Conservation (phyloP, 2,113 vertebrate genomes). For the Empidonax alnorum region DNA sequence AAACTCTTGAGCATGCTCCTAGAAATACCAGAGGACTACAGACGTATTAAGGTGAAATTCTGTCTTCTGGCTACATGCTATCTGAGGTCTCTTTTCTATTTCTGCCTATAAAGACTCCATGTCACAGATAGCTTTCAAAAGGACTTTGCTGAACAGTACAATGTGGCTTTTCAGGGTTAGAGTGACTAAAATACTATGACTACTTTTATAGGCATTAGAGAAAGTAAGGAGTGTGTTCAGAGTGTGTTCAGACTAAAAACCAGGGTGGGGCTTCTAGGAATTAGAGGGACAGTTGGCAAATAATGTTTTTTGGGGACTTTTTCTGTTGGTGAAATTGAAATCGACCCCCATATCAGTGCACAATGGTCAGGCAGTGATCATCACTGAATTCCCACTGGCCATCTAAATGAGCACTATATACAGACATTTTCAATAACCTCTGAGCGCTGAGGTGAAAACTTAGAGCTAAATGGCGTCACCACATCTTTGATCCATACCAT, state of each 20-base stretch:
- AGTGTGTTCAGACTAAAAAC: neutral
- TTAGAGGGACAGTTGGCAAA: neutral
- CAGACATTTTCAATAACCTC: neutral
- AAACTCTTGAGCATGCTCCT: neutral
- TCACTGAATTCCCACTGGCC: neutral
- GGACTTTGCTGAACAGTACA: neutral
- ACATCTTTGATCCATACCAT: neutral
- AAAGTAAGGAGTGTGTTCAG: neutral
- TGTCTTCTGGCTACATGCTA: neutral
- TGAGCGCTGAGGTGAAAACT: neutral
- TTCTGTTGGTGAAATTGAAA: neutral
- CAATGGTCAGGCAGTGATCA: neutral
- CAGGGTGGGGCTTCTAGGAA: neutral
- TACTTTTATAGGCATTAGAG: neutral
- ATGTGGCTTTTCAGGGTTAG: neutral
- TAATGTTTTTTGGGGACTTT: neutral
- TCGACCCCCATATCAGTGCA: neutral
- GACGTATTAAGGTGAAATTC: neutral
- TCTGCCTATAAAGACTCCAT: neutral
- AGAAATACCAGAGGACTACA: neutral
- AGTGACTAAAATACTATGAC: neutral
- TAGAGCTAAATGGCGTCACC: neutral
- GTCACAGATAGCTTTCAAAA: neutral
- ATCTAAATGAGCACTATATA: neutral
- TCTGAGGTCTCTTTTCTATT: neutral